Evolutionary conservation across 2,888 invertebrate genomes (phyloP), one percentile per base, ranked within the genome.

Genomic region (Neuroscelio doddi): DNA sequence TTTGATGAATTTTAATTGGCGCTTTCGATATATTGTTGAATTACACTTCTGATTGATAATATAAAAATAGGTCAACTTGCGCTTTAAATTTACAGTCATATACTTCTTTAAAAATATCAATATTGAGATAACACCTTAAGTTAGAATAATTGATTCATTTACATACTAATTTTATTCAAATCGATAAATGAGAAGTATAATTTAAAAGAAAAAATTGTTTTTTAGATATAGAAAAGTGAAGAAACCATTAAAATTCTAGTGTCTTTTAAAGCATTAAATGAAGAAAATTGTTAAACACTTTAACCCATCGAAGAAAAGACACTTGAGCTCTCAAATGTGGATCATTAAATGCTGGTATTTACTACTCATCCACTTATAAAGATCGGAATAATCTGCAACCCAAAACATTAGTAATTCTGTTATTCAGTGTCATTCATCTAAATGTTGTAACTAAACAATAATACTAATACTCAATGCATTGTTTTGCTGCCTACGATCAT

Each of bases 231-330:
- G n/a, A n/a, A n/a, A n/a, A n/a, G n/a, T n/a, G n/a, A n/a, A n/a
- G n/a, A n/a, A n/a, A n/a, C n/a, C n/a, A n/a, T n/a, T n/a, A n/a
- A n/a, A n/a, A n/a, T n/a, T n/a, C n/a, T n/a, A n/a, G n/a, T n/a
- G n/a, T 59, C 94, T 98, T 77, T 86, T 93, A 66, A 88, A 92
- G 85, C 90, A 91, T 80, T 90, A 91, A 75, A 82, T 91, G 71
- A 91, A 92, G 77, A 85, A 87, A 1, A 21, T 2, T 21, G 21
- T 9, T 3, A 10, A 9, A 10, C 30, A 30, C 4, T 9, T 30
- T 9, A 9, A 3, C 21, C 21, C 5, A 3, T 30, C 30, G 9
- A 9, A 50, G 50, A 44, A 53, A 50, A 45, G 64, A 50, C 36
- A 29, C 39, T 52, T 47, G n/a, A 21, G 9, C 36, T 29, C 27